Conservation (phyloP, 2,888 invertebrate species). For the Epinotia demarniana region DNA sequence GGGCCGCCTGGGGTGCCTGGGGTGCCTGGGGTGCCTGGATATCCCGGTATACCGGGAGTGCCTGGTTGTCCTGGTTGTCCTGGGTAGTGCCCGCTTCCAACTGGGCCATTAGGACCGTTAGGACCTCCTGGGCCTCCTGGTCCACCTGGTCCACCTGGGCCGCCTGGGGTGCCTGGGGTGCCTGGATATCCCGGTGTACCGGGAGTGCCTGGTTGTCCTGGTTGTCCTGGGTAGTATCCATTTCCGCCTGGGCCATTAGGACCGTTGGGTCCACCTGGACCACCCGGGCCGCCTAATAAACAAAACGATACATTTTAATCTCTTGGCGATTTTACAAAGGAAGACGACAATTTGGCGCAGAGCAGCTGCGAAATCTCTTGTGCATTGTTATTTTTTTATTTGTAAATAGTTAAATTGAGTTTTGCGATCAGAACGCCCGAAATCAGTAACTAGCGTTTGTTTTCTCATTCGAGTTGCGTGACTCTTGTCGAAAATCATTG, state of each 20-base stretch:
- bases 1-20: constrained; percentile 61
- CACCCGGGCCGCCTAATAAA: constrained; percentile 50
- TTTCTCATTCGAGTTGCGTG: too few relatives aligned
- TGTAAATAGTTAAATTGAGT: too few relatives aligned
- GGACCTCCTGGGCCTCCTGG: constrained; percentile 68
- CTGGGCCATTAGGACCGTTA: constrained; percentile 30
- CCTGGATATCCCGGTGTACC: constrained; percentile 44
- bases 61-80: constrained; percentile 51
- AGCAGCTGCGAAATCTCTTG: too few relatives aligned
- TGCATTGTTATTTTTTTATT: neutral
- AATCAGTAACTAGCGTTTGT: too few relatives aligned
- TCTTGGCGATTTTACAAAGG: neutral
- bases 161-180: constrained; percentile 48
- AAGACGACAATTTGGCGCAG: too few relatives aligned
- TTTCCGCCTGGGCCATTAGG: constrained; percentile 36
- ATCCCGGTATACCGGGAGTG: constrained; percentile 61
- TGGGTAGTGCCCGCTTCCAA: constrained; percentile 47
- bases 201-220: constrained; percentile 18
- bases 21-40: constrained; percentile 53
- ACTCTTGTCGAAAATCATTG: too few relatives aligned
- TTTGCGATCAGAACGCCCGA: too few relatives aligned
- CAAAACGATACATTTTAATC: neutral
- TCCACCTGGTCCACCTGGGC: constrained; percentile 50
- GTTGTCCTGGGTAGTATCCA: constrained; percentile 23
- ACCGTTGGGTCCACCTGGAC: constrained; percentile 52